Percentiles rank a stretch among this genome's conserved stretches.
Evolutionary conservation across 2,113 vertebrate genomes (phyloP).

Genomic region (Pongo abelii): DNA sequence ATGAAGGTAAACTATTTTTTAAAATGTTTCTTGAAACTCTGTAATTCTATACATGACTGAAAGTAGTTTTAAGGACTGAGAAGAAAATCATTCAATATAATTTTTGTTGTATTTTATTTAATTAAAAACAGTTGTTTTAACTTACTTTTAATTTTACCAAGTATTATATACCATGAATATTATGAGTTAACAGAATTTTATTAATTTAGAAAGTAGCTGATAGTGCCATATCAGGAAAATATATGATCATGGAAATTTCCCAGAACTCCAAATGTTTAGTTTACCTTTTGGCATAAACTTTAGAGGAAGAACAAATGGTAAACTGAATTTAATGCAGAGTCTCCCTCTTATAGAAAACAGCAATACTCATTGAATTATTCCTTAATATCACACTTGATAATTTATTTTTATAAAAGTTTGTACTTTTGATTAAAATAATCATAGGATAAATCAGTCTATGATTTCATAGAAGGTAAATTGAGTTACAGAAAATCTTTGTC

Average conservation of each 20-base stretch:
- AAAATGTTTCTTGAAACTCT: not conserved
- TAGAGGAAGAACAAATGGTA: not conserved
- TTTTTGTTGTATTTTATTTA: not conserved
- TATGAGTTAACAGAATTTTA: not conserved
- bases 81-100: not conserved
- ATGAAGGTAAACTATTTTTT: not conserved
- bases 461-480: not conserved
- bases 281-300: not conserved
- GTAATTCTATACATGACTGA: not conserved
- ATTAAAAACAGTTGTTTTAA: not conserved
- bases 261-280: not conserved
- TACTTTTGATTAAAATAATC: not conserved
- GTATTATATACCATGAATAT: not conserved
- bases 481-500: not conserved
- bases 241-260: not conserved
- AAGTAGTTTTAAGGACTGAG: not conserved
- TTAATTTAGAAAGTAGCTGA: not conserved
- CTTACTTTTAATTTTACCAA: not conserved
- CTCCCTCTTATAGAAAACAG: not conserved
- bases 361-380: not conserved
- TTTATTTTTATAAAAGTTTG: not conserved
- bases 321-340: not conserved
- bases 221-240: not conserved
- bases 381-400: not conserved
- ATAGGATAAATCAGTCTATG: not conserved